Conservation (phyloP, 2,797 vertebrate species). For the Peromyscus attwateri region DNA sequence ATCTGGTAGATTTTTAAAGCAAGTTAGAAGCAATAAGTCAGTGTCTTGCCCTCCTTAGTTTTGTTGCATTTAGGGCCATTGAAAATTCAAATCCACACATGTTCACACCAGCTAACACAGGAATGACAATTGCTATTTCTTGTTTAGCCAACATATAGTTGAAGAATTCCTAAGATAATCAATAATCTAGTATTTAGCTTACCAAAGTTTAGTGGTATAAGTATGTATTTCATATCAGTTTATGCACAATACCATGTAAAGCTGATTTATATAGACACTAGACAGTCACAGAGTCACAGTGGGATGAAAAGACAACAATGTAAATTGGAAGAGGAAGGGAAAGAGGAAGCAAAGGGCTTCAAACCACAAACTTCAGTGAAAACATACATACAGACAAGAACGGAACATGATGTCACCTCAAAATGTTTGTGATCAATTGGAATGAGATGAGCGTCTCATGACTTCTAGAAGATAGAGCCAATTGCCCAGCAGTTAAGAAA, state of each 20-base stretch:
- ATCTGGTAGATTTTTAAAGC: slow-evolving; percentile 38
- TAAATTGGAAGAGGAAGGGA: not conserved
- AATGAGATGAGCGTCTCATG: not conserved
- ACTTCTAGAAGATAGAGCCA: not conserved
- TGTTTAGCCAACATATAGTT: not conserved
- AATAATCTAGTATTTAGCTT: not conserved
- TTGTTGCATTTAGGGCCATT: slow-evolving; percentile 32
- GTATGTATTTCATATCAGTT: not conserved
- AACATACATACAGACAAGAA: not conserved
- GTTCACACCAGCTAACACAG: not conserved
- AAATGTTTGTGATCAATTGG: not conserved
- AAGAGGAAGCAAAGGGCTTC: not conserved
- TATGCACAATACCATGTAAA: not conserved
- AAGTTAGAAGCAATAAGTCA: not conserved
- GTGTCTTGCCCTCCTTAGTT: slow-evolving; percentile 7
- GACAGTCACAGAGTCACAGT: not conserved
- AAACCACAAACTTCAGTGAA: not conserved
- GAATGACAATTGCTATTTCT: not conserved
- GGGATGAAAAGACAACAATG: not conserved
- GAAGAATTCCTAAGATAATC: not conserved
- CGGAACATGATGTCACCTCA: not conserved
- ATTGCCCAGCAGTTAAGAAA: not conserved
- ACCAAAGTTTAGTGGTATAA: not conserved
- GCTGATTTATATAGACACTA: not conserved
- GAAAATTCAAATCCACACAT: not conserved